Percentiles rank a stretch among this genome's conserved stretches.
These are phyloP conservation scores for Caenorhabditis zanzibari DNA, from an alignment of 2,888 invertebrate species.

Conservation along the genomic window DNA sequence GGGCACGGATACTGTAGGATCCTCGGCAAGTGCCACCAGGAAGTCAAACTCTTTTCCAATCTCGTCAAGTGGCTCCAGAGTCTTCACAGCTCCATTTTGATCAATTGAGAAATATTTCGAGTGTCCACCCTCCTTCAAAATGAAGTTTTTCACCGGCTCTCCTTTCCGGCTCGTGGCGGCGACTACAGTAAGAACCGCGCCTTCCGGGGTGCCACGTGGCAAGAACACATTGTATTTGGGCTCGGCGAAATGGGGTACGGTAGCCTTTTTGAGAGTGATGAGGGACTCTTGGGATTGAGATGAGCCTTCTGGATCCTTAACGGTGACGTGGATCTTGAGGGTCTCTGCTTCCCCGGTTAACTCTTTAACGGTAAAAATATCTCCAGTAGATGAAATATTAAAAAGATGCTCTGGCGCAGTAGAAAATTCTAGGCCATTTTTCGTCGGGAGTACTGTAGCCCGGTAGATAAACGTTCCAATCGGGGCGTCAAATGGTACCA, in stretches of 20 bases:
- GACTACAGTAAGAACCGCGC: slow-evolving; percentile 32
- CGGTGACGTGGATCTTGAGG: slow-evolving; percentile 35
- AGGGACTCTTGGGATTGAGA: slow-evolving; percentile 8
- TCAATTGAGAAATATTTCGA: slow-evolving; percentile 47
- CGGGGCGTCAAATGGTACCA: slow-evolving; percentile 28
- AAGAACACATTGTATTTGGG: slow-evolving; percentile 11
- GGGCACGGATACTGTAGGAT: slow-evolving; percentile 35
- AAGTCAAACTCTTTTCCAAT: slow-evolving; percentile 34
- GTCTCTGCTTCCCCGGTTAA: slow-evolving; percentile 28
- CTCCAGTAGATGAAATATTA: slow-evolving; percentile 35
- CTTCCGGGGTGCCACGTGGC: slow-evolving; percentile 39
- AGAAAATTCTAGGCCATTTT: slow-evolving; percentile 4
- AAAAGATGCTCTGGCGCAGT: slow-evolving; percentile 52
- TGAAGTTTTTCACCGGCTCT: slow-evolving; percentile 21
- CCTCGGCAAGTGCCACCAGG: slow-evolving; percentile 35
- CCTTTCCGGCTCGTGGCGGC: slow-evolving; percentile 23
- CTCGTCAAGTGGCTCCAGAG: not conserved
- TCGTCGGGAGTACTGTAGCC: slow-evolving; percentile 34
- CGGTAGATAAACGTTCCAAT: slow-evolving; percentile 51
- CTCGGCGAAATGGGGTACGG: slow-evolving; percentile 45
- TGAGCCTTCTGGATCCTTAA: not conserved
- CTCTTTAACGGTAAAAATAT: slow-evolving; percentile 21
- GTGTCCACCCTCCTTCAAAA: slow-evolving; percentile 45
- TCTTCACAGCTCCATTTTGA: slow-evolving; percentile 38
- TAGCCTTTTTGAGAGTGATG: slow-evolving; percentile 10